Conservation (phyloP, 2,113 vertebrate species). For the Lagopus leucura region DNA sequence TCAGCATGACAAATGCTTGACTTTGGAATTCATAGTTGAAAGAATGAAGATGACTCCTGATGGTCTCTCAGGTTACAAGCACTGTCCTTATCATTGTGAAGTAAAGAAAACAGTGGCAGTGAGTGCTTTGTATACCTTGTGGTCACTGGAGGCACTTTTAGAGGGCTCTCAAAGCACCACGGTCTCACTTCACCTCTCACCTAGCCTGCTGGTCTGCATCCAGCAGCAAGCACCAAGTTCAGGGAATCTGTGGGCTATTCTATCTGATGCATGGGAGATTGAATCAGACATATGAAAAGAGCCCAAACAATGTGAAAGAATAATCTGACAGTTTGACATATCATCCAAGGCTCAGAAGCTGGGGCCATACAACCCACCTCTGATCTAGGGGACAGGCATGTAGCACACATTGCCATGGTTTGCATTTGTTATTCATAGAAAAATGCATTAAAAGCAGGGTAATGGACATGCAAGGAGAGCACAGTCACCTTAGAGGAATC, state of each 20-base stretch:
- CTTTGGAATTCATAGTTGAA: background rate
- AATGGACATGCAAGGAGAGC: background rate
- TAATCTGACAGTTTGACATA: background rate
- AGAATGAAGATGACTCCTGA: background rate
- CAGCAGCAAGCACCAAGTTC: background rate
- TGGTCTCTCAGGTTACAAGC: background rate
- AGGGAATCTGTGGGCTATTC: background rate
- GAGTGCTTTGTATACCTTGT: background rate
- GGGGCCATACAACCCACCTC: background rate
- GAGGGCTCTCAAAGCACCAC: background rate
- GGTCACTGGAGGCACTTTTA: background rate
- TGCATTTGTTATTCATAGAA: background rate
- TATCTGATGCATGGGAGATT: background rate
- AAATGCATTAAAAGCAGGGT: background rate
- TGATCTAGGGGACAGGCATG: background rate
- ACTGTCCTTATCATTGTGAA: background rate
- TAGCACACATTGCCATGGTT: background rate
- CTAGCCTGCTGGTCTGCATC: background rate
- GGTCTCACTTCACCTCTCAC: background rate
- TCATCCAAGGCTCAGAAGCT: background rate
- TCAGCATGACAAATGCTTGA: background rate
- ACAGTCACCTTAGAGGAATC: background rate
- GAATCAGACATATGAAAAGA: background rate
- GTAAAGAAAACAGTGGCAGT: background rate
- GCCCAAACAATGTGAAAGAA: background rate